Evolutionary conservation across 2,797 vertebrate species (phyloP).

Genomic region (Micrastur ruficollis): DNA sequence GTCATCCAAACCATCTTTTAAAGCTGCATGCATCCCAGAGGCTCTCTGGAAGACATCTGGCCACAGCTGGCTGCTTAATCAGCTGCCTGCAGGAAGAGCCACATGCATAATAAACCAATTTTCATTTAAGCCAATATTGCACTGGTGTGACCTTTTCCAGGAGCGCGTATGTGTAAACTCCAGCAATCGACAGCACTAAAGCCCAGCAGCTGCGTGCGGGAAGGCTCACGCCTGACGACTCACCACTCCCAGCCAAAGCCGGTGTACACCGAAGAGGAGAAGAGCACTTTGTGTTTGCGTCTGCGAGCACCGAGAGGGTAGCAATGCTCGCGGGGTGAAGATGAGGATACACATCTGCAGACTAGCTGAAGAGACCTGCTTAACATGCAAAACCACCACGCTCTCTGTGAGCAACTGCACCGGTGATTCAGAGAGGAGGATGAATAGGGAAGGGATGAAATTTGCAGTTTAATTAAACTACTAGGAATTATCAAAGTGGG

Average conservation of each 20-base stretch:
- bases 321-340: fast-evolving
- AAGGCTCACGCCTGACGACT: background rate
- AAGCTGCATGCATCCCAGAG: background rate
- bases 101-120: background rate
- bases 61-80: slow-evolving; percentile 26
- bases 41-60: slow-evolving; percentile 1
- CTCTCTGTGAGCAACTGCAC: background rate
- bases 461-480: background rate
- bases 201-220: background rate
- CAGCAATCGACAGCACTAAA: background rate
- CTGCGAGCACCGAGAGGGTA: fast-evolving
- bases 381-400: background rate
- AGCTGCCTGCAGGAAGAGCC: background rate
- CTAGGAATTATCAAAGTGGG: background rate
- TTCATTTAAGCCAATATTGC: background rate
- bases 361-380: background rate
- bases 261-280: fast-evolving
- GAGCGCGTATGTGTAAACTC: background rate
- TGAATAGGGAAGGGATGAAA: background rate
- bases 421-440: background rate
- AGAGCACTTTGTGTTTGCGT: fast-evolving
- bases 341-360: background rate
- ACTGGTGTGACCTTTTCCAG: background rate
- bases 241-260: fast-evolving
- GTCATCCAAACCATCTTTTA: background rate